Percentiles rank a stretch among this genome's conserved stretches.
Conservation (phyloP, 2,797 vertebrate species). For the Xerus rutilus region DNA sequence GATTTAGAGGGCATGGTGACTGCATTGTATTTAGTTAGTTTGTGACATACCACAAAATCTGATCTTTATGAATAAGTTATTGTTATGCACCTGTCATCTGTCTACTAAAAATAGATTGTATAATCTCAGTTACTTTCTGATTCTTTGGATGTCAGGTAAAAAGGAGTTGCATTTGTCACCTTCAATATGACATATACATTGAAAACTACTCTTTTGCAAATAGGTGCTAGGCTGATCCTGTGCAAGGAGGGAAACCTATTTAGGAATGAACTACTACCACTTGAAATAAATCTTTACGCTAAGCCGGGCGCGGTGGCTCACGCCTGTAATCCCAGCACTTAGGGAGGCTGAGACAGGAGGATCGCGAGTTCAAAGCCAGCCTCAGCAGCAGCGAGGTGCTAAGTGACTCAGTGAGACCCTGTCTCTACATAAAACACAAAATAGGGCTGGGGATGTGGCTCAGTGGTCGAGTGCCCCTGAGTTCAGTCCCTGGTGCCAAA, state of each 20-base stretch:
- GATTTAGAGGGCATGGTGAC: neutral
- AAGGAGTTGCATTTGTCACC: slow-evolving; percentile 33
- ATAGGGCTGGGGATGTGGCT: too few species aligned
- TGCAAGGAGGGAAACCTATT: slow-evolving; percentile 21
- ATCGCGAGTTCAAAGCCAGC: too few species aligned
- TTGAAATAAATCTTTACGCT: slow-evolving; percentile 60
- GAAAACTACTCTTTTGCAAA: slow-evolving; percentile 44
- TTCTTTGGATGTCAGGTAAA: slow-evolving; percentile 47
- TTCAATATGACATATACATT: neutral
- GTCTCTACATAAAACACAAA: too few species aligned
- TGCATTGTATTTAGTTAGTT: neutral
- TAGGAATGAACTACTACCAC: slow-evolving; percentile 30
- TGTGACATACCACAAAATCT: slow-evolving; percentile 8
- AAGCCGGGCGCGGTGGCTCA: too few species aligned
- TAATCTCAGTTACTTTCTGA: slow-evolving; percentile 35
- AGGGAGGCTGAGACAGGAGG: too few species aligned
- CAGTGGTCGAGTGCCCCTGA: too few species aligned
- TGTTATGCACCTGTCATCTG: slow-evolving; percentile 19
- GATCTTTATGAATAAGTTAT: slow-evolving; percentile 38
- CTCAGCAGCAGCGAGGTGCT: too few species aligned
- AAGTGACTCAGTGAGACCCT: too few species aligned
- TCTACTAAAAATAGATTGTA: slow-evolving; percentile 24
- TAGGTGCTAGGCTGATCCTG: slow-evolving; percentile 37
- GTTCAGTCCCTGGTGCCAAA: too few species aligned
- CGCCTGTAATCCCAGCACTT: too few species aligned